A percentile compares a stretch with the other conserved stretches of the same genome.
Conservation (phyloP, 2,797 vertebrate genomes). For the Pangasius macronema region DNA sequence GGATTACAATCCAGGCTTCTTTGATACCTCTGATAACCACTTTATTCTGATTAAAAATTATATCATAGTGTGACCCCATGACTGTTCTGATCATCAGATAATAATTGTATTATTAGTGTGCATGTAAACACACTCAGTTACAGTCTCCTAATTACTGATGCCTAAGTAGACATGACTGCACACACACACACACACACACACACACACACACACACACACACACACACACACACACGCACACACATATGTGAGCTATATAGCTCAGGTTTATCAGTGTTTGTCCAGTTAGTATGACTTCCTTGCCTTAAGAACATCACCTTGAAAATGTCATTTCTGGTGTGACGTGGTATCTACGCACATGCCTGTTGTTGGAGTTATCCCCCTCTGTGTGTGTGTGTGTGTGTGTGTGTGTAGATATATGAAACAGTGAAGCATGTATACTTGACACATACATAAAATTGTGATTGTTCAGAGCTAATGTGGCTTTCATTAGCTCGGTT, state of each 20-base stretch:
- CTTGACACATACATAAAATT: neutral
- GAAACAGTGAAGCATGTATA: neutral
- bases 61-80: neutral
- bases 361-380: constrained; percentile 47
- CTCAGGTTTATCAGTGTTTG: constrained; percentile 78
- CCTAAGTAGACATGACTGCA: neutral
- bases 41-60: neutral
- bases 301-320: constrained; percentile 67
- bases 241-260: neutral
- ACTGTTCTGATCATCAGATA: neutral
- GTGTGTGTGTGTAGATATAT: neutral
- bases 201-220: neutral
- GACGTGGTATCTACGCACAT: constrained; percentile 57
- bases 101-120: neutral
- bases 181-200: neutral
- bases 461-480: constrained; percentile 39
- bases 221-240: neutral
- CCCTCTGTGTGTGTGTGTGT: neutral
- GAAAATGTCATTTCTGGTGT: constrained; percentile 62
- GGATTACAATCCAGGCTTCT: neutral
- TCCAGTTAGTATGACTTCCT: constrained; percentile 76
- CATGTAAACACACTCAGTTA: neutral
- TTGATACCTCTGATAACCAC: neutral
- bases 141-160: neutral
- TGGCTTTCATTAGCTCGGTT: constrained; percentile 58